These are phyloP conservation scores for Lasioglossum oenotherae DNA, from an alignment of 2,888 invertebrate genomes.

Conservation along the genomic window DNA sequence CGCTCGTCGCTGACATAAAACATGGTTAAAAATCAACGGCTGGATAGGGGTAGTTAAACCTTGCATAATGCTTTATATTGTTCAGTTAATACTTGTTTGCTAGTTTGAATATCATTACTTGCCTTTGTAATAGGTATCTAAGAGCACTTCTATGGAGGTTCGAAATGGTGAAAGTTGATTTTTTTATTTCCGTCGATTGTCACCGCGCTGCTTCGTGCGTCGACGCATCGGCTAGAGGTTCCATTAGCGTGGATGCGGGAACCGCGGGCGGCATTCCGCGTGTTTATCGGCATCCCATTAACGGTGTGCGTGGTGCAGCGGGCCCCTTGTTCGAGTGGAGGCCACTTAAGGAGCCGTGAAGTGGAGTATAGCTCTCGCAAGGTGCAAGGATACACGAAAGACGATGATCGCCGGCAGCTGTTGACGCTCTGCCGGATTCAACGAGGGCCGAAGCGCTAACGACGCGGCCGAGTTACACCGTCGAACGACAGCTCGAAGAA, in stretches of 20 bases:
- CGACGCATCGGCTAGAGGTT: constrained; percentile 13
- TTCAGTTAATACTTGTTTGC: no score
- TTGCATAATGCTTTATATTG: no score
- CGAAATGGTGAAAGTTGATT: neutral
- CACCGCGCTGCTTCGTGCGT: neutral
- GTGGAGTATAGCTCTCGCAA: constrained; percentile 48
- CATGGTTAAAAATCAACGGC: no score
- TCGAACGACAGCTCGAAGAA: constrained; percentile 12
- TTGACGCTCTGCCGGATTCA: constrained; percentile 57
- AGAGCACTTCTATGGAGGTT: no score
- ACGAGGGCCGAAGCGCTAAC: constrained; percentile 59
- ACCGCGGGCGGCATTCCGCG: constrained; percentile 34
- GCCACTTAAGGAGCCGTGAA: constrained; percentile 60
- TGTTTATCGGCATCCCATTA: constrained; percentile 53
- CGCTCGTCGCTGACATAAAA: no score
- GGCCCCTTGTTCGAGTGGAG: constrained; percentile 41
- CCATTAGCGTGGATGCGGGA: constrained; percentile 35
- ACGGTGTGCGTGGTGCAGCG: constrained; percentile 13
- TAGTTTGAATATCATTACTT: no score
- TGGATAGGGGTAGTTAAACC: no score
- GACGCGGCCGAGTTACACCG: constrained; percentile 48
- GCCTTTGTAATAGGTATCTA: no score
- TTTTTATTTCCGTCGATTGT: neutral
- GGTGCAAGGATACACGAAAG: constrained; percentile 62
- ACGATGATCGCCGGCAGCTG: constrained; percentile 70